These are phyloP conservation scores for Rugalucina vietnamica DNA, from an alignment of 2,888 invertebrate genomes.

Conservation along the genomic window DNA sequence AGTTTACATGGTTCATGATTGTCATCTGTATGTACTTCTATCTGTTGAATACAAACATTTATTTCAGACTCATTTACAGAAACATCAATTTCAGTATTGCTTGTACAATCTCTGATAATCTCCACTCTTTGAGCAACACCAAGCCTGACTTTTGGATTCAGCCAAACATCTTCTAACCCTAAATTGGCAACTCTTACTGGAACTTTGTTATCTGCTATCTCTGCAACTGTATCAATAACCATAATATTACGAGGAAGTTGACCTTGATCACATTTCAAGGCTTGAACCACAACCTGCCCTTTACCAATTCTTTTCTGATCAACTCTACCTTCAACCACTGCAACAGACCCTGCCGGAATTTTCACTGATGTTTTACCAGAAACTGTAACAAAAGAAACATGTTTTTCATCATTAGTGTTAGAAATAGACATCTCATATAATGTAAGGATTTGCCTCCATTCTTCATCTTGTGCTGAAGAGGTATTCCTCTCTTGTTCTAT, in stretches of 20 bases:
- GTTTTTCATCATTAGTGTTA: not conserved
- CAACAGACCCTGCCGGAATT: constrained; percentile 6
- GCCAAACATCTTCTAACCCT: constrained; percentile 21
- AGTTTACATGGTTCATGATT: not conserved
- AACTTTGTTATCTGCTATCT: not conserved
- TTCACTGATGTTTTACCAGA: not conserved
- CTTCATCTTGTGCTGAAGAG: too few relatives aligned
- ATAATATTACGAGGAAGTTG: constrained; percentile 7
- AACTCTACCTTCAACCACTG: not conserved
- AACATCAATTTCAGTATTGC: not conserved
- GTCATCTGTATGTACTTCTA: not conserved
- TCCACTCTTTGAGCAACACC: not conserved
- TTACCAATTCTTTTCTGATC: not conserved
- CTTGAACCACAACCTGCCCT: constrained; percentile 16
- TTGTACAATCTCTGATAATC: not conserved
- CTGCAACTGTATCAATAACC: constrained; percentile 12
- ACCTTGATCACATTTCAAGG: not conserved
- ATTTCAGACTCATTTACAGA: not conserved
- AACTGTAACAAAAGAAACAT: not conserved
- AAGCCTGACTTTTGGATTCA: not conserved
- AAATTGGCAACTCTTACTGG: constrained; percentile 17
- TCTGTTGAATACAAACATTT: not conserved
- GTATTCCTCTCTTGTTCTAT: not conserved
- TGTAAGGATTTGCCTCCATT: not conserved
- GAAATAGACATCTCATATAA: constrained; percentile 9